Evolutionary conservation across 2,797 vertebrate genomes (phyloP).

Genomic region (Sciaenops ocellatus): DNA sequence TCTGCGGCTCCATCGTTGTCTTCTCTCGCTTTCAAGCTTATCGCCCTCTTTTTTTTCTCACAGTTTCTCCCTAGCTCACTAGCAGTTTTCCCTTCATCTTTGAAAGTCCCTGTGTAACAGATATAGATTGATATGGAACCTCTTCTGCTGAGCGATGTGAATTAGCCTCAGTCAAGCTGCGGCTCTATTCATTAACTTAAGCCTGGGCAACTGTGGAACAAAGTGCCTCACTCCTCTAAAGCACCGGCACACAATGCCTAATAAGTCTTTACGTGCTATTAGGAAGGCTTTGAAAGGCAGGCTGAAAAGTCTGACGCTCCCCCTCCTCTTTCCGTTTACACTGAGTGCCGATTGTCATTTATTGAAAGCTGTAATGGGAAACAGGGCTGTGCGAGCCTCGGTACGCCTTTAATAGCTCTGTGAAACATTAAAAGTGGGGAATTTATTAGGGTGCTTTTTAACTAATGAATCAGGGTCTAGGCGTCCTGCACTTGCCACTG

Average conservation of each 20-base stretch:
- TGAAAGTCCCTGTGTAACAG: constrained; percentile 69
- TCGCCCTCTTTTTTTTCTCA: constrained; percentile 37
- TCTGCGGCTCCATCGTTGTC: constrained; percentile 28
- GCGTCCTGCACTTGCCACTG: constrained; percentile 69
- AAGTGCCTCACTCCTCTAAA: constrained; percentile 82
- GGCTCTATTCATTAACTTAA: constrained; percentile 84
- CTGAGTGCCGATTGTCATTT: constrained; percentile 82
- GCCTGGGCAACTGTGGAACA: constrained; percentile 79
- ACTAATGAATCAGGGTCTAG: constrained; percentile 80
- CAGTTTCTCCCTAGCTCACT: constrained; percentile 39
- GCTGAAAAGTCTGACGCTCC: constrained; percentile 63
- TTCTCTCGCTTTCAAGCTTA: constrained; percentile 51
- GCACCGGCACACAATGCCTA: constrained; percentile 73
- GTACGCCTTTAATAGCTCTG: constrained; percentile 80
- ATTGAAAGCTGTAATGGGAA: constrained; percentile 84
- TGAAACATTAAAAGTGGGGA: constrained; percentile 82
- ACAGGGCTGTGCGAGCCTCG: constrained; percentile 61
- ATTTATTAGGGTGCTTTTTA: constrained; percentile 82
- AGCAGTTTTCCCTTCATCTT: constrained; percentile 53
- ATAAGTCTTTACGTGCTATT: constrained; percentile 85
- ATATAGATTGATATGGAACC: constrained; percentile 80
- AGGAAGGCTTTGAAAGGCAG: constrained; percentile 76
- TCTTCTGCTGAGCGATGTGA: constrained; percentile 77
- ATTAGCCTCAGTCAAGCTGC: constrained; percentile 76
- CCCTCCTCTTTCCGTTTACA: constrained; percentile 51